Evolutionary conservation across 37 sponge, comb jelly and placozoan species (phyloP).

Genomic region (Hexactinellida sp.): DNA sequence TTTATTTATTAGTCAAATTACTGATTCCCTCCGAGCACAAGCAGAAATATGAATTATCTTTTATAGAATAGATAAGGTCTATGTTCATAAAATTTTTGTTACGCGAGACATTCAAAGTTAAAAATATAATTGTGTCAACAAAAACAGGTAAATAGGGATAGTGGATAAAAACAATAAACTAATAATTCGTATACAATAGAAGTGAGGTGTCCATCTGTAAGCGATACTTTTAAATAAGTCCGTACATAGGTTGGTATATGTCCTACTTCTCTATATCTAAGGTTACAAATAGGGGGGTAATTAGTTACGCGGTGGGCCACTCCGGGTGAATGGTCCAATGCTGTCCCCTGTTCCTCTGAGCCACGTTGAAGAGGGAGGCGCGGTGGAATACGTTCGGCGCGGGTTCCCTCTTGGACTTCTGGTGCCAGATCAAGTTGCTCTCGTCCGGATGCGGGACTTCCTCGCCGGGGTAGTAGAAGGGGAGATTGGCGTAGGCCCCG

Average conservation of each 20-base stretch:
- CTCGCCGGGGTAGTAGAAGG: slow-evolving; percentile 13
- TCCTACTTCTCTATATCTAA: not conserved
- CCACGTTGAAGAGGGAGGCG: slow-evolving; percentile 50
- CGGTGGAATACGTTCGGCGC: slow-evolving; percentile 69
- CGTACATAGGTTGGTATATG: too few species aligned
- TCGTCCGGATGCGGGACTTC: not conserved
- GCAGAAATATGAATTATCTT: too few species aligned
- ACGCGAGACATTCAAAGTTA: too few species aligned
- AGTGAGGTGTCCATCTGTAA: not conserved
- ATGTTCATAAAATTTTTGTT: too few species aligned
- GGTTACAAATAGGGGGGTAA: not conserved
- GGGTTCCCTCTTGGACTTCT: slow-evolving; percentile 34
- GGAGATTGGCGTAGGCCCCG: not conserved
- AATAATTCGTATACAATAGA: not conserved
- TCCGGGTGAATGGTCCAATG: slow-evolving; percentile 77
- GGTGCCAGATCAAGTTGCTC: not conserved
- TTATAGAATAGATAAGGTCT: too few species aligned
- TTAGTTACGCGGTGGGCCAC: slow-evolving; percentile 60
- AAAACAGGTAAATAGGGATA: too few species aligned
- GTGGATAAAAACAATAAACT: not conserved
- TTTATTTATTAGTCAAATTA: too few species aligned
- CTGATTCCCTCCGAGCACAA: too few species aligned
- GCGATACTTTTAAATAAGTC: not conserved
- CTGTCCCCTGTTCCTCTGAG: slow-evolving; percentile 28
- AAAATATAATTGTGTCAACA: too few species aligned